Percentiles rank a stretch among this genome's conserved stretches.
Evolutionary conservation across 2,797 vertebrate genomes (phyloP).

Genomic region (Zenarchopterus dispar): DNA sequence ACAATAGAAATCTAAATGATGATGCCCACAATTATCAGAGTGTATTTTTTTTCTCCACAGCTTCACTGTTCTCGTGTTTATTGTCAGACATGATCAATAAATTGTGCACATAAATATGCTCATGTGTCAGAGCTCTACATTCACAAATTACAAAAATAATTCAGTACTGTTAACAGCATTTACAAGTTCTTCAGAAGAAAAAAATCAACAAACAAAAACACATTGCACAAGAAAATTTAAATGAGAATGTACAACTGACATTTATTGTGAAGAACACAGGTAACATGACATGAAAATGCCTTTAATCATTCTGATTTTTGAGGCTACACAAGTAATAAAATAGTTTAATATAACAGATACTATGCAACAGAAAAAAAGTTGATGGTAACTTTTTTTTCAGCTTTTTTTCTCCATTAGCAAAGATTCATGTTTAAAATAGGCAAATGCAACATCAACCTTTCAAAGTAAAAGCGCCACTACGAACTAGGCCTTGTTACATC

Average conservation of each 20-base stretch:
- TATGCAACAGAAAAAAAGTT: too few relatives aligned
- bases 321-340: too few relatives aligned
- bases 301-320: too few relatives aligned
- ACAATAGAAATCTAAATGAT: not conserved
- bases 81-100: conserved; percentile 25
- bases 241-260: not conserved
- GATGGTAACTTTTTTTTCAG: too few relatives aligned
- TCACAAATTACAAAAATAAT: conserved; percentile 26
- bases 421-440: too few relatives aligned
- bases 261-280: not conserved
- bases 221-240: not conserved
- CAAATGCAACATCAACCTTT: too few relatives aligned
- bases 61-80: conserved; percentile 25
- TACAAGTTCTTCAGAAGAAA: conserved; percentile 2
- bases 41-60: not conserved
- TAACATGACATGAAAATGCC: not conserved
- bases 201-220: not conserved
- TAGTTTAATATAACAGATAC: too few relatives aligned
- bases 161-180: not conserved
- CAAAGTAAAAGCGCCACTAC: too few relatives aligned
- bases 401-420: too few relatives aligned
- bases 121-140: conserved; percentile 29
- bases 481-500: too few relatives aligned
- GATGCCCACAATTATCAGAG: not conserved
- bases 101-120: conserved; percentile 26